Evolutionary conservation across 2,797 vertebrate species (phyloP), one percentile per base, ranked within the genome.

Genomic region (Acrocephalus scirpaceus): DNA sequence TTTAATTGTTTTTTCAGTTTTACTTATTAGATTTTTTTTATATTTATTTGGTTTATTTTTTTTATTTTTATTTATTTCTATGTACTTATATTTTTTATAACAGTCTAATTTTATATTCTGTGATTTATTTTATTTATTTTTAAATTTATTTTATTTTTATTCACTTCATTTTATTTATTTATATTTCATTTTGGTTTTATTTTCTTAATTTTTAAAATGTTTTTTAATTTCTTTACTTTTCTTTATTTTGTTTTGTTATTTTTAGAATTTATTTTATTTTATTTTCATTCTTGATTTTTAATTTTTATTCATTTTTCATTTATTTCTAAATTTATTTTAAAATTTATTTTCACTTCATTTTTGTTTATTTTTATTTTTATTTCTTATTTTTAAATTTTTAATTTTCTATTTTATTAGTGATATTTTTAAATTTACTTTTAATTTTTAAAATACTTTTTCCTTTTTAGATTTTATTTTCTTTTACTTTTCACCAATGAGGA

Each of bases 401-500:
- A 26, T 4, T 44, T 72, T 44, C 8, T 15, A 38, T 25, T 32
- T 51, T 40, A 38, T 36, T 18, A 21, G 4, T 25, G 13, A 27
- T 27, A 10, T 9, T 74, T 75, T 40, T 16, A 4, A 34, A 21
- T 19, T 40, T 32, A 7, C 10, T 44, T 44, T 44, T 23, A 5
- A 17, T 23, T 34, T 12, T 22, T 40, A 7, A 42, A 27, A 7
- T 14, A 3, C 8, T 53, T 23, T 44, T 42, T 4, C 22, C 10
- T 16, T 77, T 54, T 45, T 23, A 25, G 2, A 8, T 38, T 16
- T 36, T n/a, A 29, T 30, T 36, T 71, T 5, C 13, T 13, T 67
- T 60, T 16, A 10, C 6, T 22, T 45, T 58, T 47, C 8, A 11
- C 12, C 16, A 1, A 0, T 34, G 51, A 86, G 11, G 6, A 5